Evolutionary conservation across 2,888 invertebrate species (phyloP), one percentile per base, ranked within the genome.

Genomic region (Pilophorus perplexus): DNA sequence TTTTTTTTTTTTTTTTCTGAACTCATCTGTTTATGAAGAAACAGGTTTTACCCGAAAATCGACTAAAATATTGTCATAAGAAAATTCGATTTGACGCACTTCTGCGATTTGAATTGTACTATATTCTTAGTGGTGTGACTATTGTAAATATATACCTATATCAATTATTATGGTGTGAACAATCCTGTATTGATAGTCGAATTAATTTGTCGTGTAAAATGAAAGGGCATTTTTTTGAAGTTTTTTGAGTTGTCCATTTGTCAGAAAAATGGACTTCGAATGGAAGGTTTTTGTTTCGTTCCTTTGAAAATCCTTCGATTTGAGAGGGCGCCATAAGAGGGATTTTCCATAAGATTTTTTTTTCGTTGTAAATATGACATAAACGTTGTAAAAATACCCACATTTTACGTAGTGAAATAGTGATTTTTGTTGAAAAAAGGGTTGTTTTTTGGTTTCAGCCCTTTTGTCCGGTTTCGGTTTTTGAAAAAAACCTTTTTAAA

Each of bases 371-470:
- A n/a, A n/a, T n/a, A n/a, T n/a, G n/a, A n/a, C n/a, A 46, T 8
- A 46, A 46, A 42, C 2, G 12, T 12, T 18, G 8, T 16, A 4
- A 42, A 46, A 46, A 46, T 42, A 46, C 23, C 25, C 46, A 46
- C 22, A 46, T 46, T 42, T 46, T 25, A 46, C 22, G 46, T 46
- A 25, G 25, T 46, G 18, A 46, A 46, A 46, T 6, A 42, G 20
- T 46, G 25, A 46, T 46, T 25, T 25, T 46, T n/a, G n/a, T n/a
- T n/a, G n/a, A n/a, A n/a, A n/a, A n/a, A 33, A 52, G 4, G 16
- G 28, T 52, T 25, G 10, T 52, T 14, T 2, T 52, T n/a, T 52
- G 52, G 46, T 25, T 12, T 10, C 3, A 52, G 16, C 52, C 27
- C 27, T 16, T 18, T 25, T 52, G n/a, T 2, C 6, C 48, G n/a